Evolutionary conservation across 2,888 invertebrate genomes (phyloP).

Genomic region (Hyles lineata): DNA sequence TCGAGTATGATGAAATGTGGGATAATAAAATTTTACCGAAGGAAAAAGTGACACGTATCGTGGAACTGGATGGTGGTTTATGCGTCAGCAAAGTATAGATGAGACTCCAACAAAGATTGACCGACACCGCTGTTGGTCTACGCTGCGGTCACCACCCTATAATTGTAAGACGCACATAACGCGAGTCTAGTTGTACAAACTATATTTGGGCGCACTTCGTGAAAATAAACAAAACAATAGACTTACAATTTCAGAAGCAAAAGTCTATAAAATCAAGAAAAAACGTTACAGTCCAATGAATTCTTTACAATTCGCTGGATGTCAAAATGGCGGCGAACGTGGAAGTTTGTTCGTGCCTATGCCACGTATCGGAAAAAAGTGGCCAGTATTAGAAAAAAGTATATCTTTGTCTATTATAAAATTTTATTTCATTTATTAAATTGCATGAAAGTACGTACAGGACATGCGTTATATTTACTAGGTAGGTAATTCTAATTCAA

Average conservation of each 20-base stretch:
- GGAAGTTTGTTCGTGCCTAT: conserved; percentile 89
- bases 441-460: neutral
- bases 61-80: conserved; percentile 25
- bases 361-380: conserved; percentile 90
- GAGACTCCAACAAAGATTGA: conserved; percentile 67
- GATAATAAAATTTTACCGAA: neutral
- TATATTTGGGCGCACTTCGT: conserved; percentile 34
- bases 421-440: neutral
- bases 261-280: conserved; percentile 85
- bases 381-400: conserved; percentile 68
- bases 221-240: conserved; percentile 37
- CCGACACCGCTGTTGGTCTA: conserved; percentile 84
- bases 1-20: conserved; percentile 26
- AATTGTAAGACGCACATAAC: conserved; percentile 52
- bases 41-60: conserved; percentile 28
- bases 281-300: conserved; percentile 88
- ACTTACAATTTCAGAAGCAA: conserved; percentile 85
- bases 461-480: conserved; percentile 9
- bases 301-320: conserved; percentile 89
- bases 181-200: conserved; percentile 43
- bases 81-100: conserved; percentile 32
- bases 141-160: conserved; percentile 83
- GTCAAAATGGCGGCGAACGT: conserved; percentile 93
- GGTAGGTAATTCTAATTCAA: neutral
- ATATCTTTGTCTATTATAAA: conserved; percentile 30